Percentiles rank a stretch among this genome's conserved stretches.
Evolutionary conservation across 2,797 vertebrate genomes (phyloP).

Genomic region (Chanos chanos): DNA sequence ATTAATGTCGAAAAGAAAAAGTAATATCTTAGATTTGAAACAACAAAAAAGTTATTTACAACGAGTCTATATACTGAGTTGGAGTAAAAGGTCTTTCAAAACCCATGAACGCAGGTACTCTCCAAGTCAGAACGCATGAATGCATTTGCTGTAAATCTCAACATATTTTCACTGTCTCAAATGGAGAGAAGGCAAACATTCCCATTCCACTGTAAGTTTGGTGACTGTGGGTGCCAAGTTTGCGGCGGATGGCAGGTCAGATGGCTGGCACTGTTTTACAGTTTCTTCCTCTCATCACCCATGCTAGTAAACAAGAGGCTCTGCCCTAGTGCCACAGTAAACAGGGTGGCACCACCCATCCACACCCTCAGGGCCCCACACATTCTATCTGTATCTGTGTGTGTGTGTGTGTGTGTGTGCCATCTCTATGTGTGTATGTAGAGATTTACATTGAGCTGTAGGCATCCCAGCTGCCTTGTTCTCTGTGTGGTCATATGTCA

Average conservation of each 20-base stretch:
- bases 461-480: conserved; percentile 31
- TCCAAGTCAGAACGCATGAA: background rate
- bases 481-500: conserved; percentile 49
- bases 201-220: conserved; percentile 3
- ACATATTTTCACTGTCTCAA: conserved; percentile 14
- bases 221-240: background rate
- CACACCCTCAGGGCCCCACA: conserved; percentile 4
- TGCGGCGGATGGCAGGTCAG: conserved; percentile 14
- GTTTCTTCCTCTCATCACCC: conserved; percentile 12
- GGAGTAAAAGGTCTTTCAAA: too few relatives aligned
- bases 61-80: too few relatives aligned
- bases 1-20: too few relatives aligned
- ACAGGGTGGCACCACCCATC: conserved; percentile 14
- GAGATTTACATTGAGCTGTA: conserved; percentile 1
- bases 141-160: background rate
- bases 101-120: too few relatives aligned
- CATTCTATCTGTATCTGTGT: background rate
- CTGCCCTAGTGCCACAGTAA: background rate
- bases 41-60: too few relatives aligned
- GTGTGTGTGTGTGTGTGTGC: background rate
- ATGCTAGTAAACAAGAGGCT: conserved; percentile 1
- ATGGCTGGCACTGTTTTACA: conserved; percentile 13
- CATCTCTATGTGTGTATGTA: background rate
- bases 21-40: background rate
- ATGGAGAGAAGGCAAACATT: background rate